Conservation (phyloP, 2,888 invertebrate genomes). For the Ramazzottius varieornatus region DNA sequence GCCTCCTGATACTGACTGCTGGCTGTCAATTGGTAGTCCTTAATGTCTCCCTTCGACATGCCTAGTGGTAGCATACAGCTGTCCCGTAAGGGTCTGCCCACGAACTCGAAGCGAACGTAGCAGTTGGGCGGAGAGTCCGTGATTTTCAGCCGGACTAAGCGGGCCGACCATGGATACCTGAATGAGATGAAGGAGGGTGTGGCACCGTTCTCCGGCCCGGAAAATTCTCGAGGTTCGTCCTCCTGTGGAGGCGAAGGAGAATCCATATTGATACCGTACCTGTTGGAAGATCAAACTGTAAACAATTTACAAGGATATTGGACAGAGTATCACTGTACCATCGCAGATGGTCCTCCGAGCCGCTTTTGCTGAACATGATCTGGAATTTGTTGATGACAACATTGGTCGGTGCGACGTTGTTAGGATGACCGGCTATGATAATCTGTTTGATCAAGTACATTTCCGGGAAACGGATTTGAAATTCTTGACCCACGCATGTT, state of each 20-base stretch:
- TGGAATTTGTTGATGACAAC: neutral
- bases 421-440: neutral
- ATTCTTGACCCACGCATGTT: neutral
- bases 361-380: neutral
- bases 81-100: neutral
- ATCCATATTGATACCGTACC: neutral
- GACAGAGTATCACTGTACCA: neutral
- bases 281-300: too few relatives aligned
- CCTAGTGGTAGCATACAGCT: neutral
- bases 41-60: neutral
- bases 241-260: neutral
- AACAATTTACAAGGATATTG: too few relatives aligned
- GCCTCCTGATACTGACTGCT: neutral
- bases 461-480: constrained; percentile 1
- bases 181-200: neutral
- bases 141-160: neutral
- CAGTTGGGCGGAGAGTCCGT: neutral
- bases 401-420: neutral
- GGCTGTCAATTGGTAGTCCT: neutral
- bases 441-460: neutral
- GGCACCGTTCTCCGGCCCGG: neutral
- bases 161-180: neutral
- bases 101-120: neutral
- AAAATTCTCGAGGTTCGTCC: neutral
- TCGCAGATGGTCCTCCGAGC: neutral